These are phyloP conservation scores for Anguilla marmorata DNA, from an alignment of 2,797 vertebrate genomes.

Conservation along the genomic window DNA sequence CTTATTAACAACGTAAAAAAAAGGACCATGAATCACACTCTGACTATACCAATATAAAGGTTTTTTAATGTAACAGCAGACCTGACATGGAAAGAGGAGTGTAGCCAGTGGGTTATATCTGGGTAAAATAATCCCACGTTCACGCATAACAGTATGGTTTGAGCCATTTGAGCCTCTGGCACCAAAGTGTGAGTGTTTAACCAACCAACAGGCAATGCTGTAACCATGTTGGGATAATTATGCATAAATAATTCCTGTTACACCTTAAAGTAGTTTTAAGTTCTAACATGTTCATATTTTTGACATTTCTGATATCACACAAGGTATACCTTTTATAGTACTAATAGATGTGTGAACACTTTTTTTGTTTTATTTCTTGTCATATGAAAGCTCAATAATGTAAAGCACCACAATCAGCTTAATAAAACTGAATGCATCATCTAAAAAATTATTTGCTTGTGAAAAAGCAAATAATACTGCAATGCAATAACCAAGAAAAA, in stretches of 20 bases:
- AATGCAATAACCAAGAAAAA: no score
- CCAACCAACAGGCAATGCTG: not conserved
- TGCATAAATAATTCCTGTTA: not conserved
- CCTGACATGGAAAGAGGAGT: not conserved
- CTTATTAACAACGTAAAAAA: not conserved
- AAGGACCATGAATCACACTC: not conserved
- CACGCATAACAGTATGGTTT: not conserved
- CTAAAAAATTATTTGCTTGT: no score
- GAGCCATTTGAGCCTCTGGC: not conserved
- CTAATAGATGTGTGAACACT: not conserved
- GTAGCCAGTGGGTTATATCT: not conserved
- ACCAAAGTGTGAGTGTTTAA: not conserved
- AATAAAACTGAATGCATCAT: no score
- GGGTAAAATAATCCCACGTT: not conserved
- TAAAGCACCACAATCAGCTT: not conserved
- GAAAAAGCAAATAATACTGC: no score
- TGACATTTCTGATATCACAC: not conserved
- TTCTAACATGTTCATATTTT: not conserved
- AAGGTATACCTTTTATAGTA: not conserved
- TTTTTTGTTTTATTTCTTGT: not conserved
- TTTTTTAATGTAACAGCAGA: not conserved
- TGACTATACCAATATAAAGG: not conserved
- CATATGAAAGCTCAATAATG: no score
- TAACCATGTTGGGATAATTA: not conserved
- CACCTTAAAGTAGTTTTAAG: not conserved